Conservation (phyloP, 2,797 vertebrate genomes). For the Pristis pectinata region DNA sequence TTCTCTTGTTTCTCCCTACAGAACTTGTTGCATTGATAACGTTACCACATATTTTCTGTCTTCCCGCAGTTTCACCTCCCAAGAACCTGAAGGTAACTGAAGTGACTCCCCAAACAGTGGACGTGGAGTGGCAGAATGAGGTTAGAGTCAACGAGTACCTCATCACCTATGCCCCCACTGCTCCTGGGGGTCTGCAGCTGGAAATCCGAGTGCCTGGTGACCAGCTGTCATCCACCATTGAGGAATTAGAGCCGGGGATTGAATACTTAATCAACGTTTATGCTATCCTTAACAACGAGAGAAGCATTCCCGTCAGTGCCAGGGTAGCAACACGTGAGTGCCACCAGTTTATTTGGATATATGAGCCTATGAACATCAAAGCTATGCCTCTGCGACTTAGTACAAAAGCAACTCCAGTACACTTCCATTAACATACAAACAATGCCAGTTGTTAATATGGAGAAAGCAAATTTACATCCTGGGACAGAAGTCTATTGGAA, state of each 20-base stretch:
- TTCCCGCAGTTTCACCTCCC: conserved; percentile 77
- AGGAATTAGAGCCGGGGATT: conserved; percentile 83
- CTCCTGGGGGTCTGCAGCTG: conserved; percentile 77
- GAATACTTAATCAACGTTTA: conserved; percentile 93
- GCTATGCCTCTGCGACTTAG: neutral
- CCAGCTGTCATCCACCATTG: conserved; percentile 72
- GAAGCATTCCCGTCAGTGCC: conserved; percentile 85
- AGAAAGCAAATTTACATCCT: neutral
- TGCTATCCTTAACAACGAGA: conserved; percentile 88
- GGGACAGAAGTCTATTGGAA: neutral
- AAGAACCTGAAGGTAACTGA: conserved; percentile 78
- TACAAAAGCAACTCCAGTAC: neutral
- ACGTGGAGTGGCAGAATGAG: conserved; percentile 88
- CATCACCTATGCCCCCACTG: conserved; percentile 77
- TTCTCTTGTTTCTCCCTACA: neutral
- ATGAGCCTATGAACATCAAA: neutral
- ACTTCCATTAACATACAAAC: neutral
- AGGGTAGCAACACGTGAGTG: conserved; percentile 86
- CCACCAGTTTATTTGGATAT: neutral
- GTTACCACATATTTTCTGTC: neutral
- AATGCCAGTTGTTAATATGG: neutral
- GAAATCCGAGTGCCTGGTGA: conserved; percentile 82
- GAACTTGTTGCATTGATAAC: neutral
- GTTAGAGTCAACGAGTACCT: conserved; percentile 83
- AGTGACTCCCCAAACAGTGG: conserved; percentile 79